Conservation (phyloP, 2,113 vertebrate species). For the Forbesichthys papilliferus region DNA sequence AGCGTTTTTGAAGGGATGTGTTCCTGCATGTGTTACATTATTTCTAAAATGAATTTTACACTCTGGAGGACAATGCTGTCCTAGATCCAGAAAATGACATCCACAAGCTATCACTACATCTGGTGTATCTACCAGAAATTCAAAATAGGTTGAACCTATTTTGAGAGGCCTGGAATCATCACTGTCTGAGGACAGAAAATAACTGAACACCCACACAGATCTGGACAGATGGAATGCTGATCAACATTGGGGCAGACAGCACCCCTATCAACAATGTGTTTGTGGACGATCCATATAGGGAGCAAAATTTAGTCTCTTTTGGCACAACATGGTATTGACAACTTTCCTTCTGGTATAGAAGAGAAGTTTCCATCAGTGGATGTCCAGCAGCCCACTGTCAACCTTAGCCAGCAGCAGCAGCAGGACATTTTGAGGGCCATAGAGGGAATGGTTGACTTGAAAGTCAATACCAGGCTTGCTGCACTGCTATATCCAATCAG, state of each 20-base stretch:
- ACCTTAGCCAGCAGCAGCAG: conserved; percentile 1
- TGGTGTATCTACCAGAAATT: background rate
- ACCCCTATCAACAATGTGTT: background rate
- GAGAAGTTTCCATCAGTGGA: background rate
- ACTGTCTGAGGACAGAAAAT: too few species aligned
- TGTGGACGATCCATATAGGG: conserved; percentile 2
- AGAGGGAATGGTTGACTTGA: background rate
- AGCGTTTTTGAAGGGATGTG: background rate
- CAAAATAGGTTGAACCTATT: background rate
- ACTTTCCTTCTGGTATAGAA: background rate
- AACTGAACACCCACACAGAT: too few species aligned
- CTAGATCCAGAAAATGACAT: too few species aligned
- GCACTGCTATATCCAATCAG: too few species aligned
- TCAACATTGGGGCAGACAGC: too few species aligned
- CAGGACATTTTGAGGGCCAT: background rate
- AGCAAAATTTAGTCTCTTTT: conserved; percentile 3
- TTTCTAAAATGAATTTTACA: too few species aligned
- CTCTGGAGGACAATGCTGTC: too few species aligned
- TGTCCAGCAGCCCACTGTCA: conserved; percentile 3
- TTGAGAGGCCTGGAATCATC: too few species aligned
- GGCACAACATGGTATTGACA: conserved; percentile 3
- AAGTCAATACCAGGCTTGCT: too few species aligned
- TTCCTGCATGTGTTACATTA: too few species aligned
- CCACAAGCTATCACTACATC: conserved; percentile 4
- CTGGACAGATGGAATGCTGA: too few species aligned